These are phyloP conservation scores for Lucinisca nassula DNA, from an alignment of 2,888 invertebrate genomes.

Conservation along the genomic window DNA sequence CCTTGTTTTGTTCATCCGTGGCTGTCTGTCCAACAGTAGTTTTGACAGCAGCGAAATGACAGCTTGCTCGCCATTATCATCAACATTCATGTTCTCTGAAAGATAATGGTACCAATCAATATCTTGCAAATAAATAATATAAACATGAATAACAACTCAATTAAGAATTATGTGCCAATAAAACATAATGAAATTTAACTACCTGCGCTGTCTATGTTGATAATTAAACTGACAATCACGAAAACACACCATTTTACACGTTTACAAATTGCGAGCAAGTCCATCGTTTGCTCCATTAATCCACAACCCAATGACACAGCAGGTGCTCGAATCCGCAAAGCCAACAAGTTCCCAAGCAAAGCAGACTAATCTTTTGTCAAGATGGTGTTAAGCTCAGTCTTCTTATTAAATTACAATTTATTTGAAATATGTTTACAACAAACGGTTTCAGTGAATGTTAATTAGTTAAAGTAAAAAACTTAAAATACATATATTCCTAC, in stretches of 20 bases:
- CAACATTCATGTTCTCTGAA: conserved; percentile 1
- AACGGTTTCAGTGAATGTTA: no score
- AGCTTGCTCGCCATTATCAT: conserved; percentile 6
- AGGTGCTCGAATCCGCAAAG: background rate
- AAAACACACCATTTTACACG: background rate
- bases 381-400: no score
- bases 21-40: conserved; percentile 13
- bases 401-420: no score
- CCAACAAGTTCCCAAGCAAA: background rate
- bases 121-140: background rate
- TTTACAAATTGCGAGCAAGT: background rate
- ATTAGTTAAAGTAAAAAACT: no score
- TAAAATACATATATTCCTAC: no score
- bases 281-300: background rate
- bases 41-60: conserved; percentile 31
- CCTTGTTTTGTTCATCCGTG: background rate
- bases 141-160: no score
- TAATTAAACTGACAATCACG: background rate
- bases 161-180: no score
- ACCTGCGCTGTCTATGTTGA: background rate
- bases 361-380: no score
- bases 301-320: background rate
- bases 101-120: background rate
- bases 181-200: background rate
- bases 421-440: no score